Conservation (phyloP, 1,140 invertebrate species). For the Paraescarpia echinospica region DNA sequence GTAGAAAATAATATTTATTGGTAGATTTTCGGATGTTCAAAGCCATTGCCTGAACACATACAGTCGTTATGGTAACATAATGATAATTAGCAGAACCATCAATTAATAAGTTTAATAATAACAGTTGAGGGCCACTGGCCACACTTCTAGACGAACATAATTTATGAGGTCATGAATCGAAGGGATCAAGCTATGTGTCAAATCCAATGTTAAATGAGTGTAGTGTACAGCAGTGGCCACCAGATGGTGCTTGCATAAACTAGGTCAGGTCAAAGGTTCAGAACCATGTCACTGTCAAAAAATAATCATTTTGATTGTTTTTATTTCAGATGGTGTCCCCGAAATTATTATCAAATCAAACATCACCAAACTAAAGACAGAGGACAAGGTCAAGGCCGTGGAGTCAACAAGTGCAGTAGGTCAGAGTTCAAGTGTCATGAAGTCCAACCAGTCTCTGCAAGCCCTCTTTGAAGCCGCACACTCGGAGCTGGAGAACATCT, state of each 20-base stretch:
- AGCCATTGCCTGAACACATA: no score
- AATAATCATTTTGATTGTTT: background rate
- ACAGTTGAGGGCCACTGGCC: background rate
- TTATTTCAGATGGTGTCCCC: background rate
- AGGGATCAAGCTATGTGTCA: no score
- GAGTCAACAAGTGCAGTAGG: background rate
- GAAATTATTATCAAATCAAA: background rate
- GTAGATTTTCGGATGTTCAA: no score
- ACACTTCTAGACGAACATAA: background rate
- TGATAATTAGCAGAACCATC: no score
- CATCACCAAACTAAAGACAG: background rate
- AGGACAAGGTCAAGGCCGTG: background rate
- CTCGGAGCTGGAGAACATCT: conserved; percentile 52
- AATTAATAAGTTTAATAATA: no score
- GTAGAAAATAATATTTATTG: no score
- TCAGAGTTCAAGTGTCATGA: conserved; percentile 15
- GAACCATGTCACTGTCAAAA: background rate
- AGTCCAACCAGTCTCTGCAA: conserved; percentile 45
- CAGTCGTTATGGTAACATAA: no score
- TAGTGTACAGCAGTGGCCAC: no score
- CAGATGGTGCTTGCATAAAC: no score
- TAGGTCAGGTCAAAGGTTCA: background rate
- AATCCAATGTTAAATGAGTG: no score
- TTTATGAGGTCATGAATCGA: background rate
- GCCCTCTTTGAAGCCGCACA: conserved; percentile 47